Evolutionary conservation across 37 sponge, comb jelly and placozoan genomes (phyloP).

Genomic region (Geodia barretti): DNA sequence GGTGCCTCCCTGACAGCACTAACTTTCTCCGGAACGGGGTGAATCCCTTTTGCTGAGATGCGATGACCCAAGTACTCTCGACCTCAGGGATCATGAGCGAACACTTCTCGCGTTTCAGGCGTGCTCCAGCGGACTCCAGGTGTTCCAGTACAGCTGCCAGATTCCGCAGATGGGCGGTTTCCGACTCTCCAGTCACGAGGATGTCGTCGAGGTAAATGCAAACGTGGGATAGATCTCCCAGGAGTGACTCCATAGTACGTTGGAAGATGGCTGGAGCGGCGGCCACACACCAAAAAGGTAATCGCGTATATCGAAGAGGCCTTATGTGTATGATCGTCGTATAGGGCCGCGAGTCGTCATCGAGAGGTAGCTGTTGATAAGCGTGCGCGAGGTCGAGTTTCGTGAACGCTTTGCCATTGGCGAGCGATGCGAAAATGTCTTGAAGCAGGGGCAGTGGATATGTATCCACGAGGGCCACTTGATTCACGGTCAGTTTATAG

Average conservation of each 20-base stretch:
- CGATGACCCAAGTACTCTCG: conserved; percentile 8
- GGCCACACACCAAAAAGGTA: background rate
- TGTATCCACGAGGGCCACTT: background rate
- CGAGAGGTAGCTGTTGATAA: background rate
- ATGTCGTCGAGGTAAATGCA: conserved; percentile 43
- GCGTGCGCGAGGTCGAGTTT: background rate
- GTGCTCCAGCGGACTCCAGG: background rate
- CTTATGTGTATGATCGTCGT: background rate
- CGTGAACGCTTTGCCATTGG: background rate
- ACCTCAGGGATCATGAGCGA: background rate
- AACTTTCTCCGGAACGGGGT: background rate
- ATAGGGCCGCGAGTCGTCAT: background rate
- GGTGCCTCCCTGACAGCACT: conserved; percentile 2
- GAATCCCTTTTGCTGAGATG: conserved; percentile 2
- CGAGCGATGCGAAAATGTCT: background rate
- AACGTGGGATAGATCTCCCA: conserved; percentile 7
- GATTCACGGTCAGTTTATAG: background rate
- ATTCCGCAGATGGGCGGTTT: conserved; percentile 11
- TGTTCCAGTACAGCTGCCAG: conserved; percentile 13
- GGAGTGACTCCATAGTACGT: background rate
- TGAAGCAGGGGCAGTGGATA: background rate
- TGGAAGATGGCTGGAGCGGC: background rate
- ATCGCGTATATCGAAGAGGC: background rate
- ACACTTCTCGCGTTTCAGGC: conserved; percentile 1
- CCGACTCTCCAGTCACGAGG: conserved; percentile 17